phyloP scores from a whole-genome alignment of 2,113 vertebrate species.

The Notothenia rossii region DNA sequence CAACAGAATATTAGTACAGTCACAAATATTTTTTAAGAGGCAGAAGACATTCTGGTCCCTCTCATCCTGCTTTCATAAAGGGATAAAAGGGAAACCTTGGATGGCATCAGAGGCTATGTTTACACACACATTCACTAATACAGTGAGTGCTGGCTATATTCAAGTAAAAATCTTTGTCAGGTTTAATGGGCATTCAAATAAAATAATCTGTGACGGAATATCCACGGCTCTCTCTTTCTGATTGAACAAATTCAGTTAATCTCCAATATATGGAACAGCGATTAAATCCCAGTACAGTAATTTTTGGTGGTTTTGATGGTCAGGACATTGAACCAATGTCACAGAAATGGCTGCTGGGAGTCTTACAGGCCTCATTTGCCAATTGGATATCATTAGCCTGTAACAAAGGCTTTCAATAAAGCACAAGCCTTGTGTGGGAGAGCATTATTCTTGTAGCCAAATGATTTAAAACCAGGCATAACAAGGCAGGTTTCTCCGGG shows the following conservation, averaged over 20 bases:
- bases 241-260: not conserved
- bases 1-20: constrained; percentile 83
- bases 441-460: constrained; percentile 4
- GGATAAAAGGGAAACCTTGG: constrained; percentile 49
- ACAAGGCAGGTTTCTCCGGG: not conserved
- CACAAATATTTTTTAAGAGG: constrained; percentile 66
- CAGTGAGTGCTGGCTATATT: constrained; percentile 20
- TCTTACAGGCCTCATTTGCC: constrained; percentile 35
- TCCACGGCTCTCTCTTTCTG: constrained; percentile 7
- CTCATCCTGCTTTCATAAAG: constrained; percentile 57
- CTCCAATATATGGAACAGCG: constrained; percentile 5
- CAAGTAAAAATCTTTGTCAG: constrained; percentile 24
- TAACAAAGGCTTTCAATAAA: constrained; percentile 7
- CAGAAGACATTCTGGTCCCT: constrained; percentile 69
- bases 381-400: constrained; percentile 43
- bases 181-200: constrained; percentile 26
- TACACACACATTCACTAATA: constrained; percentile 36
- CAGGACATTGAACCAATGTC: constrained; percentile 19
- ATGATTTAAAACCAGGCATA: not conserved
- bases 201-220: constrained; percentile 27
- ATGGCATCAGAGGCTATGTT: constrained; percentile 63
- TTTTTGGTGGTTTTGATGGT: constrained; percentile 31
- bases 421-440: not conserved
- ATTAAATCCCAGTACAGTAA: not conserved
- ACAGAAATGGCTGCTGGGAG: constrained; percentile 26